These are phyloP conservation scores for Helleia helle DNA, from an alignment of 2,888 invertebrate species.

Conservation along the genomic window DNA sequence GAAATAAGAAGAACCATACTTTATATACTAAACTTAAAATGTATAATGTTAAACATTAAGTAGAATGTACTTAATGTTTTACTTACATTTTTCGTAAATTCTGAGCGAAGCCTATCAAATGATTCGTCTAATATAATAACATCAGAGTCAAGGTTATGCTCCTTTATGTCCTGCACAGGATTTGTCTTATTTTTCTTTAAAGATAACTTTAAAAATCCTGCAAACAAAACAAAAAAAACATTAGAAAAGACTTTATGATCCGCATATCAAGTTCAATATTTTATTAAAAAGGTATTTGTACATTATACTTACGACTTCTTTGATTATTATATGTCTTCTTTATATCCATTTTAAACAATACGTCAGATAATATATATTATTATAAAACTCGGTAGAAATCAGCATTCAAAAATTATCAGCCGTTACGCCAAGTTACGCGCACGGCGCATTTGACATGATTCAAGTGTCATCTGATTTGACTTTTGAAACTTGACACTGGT, in stretches of 20 bases:
- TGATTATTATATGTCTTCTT: conserved; percentile 30
- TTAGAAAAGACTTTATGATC: neutral
- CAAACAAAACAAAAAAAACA: too few relatives aligned
- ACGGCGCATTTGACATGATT: neutral
- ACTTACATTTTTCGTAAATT: conserved; percentile 43
- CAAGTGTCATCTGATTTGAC: neutral
- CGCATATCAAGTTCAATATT: neutral
- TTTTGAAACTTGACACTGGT: neutral
- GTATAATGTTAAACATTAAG: too few relatives aligned
- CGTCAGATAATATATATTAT: neutral
- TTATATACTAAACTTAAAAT: too few relatives aligned
- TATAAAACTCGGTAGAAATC: neutral
- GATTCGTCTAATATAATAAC: conserved; percentile 55
- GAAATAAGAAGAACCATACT: too few relatives aligned
- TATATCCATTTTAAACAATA: conserved; percentile 34
- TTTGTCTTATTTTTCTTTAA: conserved; percentile 49
- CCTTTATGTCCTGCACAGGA: conserved; percentile 28
- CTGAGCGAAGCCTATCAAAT: conserved; percentile 41
- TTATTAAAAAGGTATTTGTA: neutral
- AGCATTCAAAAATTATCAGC: conserved; percentile 5
- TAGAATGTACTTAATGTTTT: neutral
- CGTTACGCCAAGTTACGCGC: neutral
- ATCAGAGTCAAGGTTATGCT: conserved; percentile 40
- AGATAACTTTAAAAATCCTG: conserved; percentile 51
- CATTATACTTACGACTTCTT: conserved; percentile 37